Base-by-base conservation (phyloP, 2,113 vertebrate genomes). In the Pituophis catenifer region DNA sequence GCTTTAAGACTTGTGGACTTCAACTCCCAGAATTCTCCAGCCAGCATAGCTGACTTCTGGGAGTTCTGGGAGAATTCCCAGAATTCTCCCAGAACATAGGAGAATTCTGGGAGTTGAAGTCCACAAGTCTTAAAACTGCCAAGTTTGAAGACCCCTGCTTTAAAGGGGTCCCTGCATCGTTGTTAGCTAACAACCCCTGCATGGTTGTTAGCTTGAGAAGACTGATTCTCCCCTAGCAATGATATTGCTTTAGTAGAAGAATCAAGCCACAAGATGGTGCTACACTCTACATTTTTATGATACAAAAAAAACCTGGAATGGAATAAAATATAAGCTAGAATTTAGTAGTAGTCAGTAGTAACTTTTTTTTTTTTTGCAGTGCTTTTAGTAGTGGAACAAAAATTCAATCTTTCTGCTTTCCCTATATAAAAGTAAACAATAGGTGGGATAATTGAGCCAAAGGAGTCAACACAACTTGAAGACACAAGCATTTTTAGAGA, bases 221-320 rank as follows among this genome's bases (percentile, higher is more conserved):
- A 81, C 33, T 81, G 75, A 81, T 44, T 44, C 17, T 81, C 38
- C 17, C 21, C 33, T 44, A 44, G 17, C 75, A 21, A 48, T 55
- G 44, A 19, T 90, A 0, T 89, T 54, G 87, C 54, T 92, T 95
- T 15, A 11, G 38, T 91, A 1, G 91, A 93, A 48, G 81, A 15
- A 29, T 57, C 9, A 62, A 5, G 94, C 97, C 98, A 97, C 97
- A 95, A 97, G 98, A 96, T 95, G 97, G 97, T 96, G 97, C 97
- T 96, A 96, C 89, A 85, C 96, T 94, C 97, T 94, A 92, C 92
- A 93, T 33, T 96, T 96, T 94, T 48, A 8, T 33, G 91, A 58
- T 0, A 89, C 21, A 95, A 48, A 62, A 3, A 44, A 44, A 44
- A 26, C 2, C 29, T 17, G 29, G 89, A 85, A 75, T n/a, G 54